Percentiles rank a stretch among this genome's conserved stretches.
Evolutionary conservation across 2,888 invertebrate genomes (phyloP).

Genomic region (Nasonovia ribisnigri): DNA sequence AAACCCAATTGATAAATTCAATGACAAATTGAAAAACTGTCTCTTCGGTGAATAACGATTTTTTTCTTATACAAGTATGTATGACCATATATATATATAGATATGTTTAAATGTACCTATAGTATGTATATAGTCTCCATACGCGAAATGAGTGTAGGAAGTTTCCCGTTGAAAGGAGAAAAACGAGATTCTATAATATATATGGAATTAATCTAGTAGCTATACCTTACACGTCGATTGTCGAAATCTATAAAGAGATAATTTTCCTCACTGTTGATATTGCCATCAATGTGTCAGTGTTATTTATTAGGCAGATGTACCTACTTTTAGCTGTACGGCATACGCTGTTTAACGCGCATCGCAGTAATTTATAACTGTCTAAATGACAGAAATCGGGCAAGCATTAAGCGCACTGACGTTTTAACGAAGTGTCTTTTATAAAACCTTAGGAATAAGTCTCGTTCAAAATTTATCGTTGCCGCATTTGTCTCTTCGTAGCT

Average conservation of each 20-base stretch:
- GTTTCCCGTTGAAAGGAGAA: background rate
- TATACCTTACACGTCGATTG: background rate
- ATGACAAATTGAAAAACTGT: background rate
- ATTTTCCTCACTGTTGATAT: background rate
- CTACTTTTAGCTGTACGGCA: background rate
- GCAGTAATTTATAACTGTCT: constrained; percentile 12
- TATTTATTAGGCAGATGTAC: background rate
- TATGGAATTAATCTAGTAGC: background rate
- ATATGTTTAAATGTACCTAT: background rate
- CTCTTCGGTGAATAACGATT: background rate
- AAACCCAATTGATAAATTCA: background rate
- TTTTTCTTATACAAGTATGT: background rate
- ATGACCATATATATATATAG: background rate
- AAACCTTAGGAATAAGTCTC: background rate
- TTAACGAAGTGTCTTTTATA: background rate
- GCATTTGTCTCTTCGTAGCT: background rate
- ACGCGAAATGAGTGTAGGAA: background rate
- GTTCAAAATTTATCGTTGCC: background rate
- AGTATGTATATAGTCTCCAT: background rate
- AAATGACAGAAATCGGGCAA: background rate
- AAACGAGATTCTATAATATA: background rate
- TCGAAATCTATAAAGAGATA: background rate
- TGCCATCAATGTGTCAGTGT: constrained; percentile 2
- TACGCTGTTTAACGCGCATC: background rate
- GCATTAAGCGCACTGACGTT: background rate